Percentiles rank a stretch among this genome's conserved stretches.
Conservation (phyloP, 2,113 vertebrate species). For the Aramus guarauna region DNA sequence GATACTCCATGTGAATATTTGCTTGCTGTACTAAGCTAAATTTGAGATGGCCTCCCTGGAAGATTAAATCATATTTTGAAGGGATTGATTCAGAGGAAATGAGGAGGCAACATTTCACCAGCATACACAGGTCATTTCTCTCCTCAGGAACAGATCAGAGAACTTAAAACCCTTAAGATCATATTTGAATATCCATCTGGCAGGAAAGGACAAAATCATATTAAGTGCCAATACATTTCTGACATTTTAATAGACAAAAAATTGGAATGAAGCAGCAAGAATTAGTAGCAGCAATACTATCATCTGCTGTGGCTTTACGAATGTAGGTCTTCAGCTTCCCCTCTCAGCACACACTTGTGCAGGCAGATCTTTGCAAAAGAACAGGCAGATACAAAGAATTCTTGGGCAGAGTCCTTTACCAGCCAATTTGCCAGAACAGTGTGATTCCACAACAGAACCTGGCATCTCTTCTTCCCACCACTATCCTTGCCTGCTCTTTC, state of each 20-base stretch:
- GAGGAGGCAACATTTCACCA: background rate
- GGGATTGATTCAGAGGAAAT: background rate
- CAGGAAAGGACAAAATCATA: background rate
- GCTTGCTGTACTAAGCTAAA: background rate
- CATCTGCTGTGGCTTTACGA: background rate
- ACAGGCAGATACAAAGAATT: background rate
- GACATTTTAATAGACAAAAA: background rate
- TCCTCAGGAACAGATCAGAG: background rate
- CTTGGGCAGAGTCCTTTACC: background rate
- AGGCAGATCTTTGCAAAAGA: background rate
- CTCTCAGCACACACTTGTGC: background rate
- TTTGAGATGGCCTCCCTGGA: background rate
- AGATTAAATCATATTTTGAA: background rate
- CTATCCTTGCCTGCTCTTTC: constrained; percentile 28
- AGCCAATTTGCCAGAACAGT: background rate
- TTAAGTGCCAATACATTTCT: background rate
- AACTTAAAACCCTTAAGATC: background rate
- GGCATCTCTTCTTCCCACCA: background rate
- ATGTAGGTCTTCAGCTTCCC: background rate
- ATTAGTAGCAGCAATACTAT: background rate
- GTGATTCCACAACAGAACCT: background rate
- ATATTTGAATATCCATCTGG: background rate
- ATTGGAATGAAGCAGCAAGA: background rate
- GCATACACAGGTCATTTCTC: background rate
- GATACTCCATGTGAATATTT: background rate